Base-by-base conservation (phyloP, 2,888 invertebrate species). In the Dicyrtoma fusca region DNA sequence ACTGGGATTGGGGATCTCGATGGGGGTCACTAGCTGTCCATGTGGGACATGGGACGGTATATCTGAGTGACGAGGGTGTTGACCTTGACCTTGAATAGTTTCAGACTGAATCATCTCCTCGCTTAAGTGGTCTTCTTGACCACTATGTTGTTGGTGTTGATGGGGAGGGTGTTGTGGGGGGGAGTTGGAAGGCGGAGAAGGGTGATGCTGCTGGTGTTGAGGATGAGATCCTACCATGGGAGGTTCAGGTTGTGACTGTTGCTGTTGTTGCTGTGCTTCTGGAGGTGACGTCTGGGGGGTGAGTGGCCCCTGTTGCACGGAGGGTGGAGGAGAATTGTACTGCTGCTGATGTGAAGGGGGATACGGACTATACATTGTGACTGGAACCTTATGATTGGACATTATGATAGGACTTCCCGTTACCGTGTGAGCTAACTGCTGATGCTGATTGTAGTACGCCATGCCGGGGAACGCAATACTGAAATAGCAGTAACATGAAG, bases 351-450 rank as follows among this genome's bases (percentile, higher is more conserved):
- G 62, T 25, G 68, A 34, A 5, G 55, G 21, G 14, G 25, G 51
- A 23, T 61, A 55, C n/a, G 44, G 51, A 21, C 53, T 62, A 63
- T 63, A 70, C 70, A 70, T 63, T 25, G 70, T 25, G 11, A 70
- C 69, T 23, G 69, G 45, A n/a, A 62, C 49, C 42, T 61, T 61
- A 34, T 62, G 62, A 63, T 70, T 62, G 42, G 69, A 42, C 79
- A 79, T 79, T 45, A 79, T 79, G 1, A 79, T 77, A 10, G 79
- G 79, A 75, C 76, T 74, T 66, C 79, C 79, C 6, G 79, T 79
- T 6, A 79, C 76, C 55, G 77, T 77, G 61, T 77, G 77, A 42
- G 76, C 76, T 69, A 76, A 62, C 64, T 65, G 65, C 45, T 65
- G 45, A 17, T 71, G 71, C 57, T 64, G 71, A 71, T 65, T 64